These are phyloP conservation scores for Clarias laeviceps DNA, from an alignment of 2,797 vertebrate species.

Conservation along the genomic window DNA sequence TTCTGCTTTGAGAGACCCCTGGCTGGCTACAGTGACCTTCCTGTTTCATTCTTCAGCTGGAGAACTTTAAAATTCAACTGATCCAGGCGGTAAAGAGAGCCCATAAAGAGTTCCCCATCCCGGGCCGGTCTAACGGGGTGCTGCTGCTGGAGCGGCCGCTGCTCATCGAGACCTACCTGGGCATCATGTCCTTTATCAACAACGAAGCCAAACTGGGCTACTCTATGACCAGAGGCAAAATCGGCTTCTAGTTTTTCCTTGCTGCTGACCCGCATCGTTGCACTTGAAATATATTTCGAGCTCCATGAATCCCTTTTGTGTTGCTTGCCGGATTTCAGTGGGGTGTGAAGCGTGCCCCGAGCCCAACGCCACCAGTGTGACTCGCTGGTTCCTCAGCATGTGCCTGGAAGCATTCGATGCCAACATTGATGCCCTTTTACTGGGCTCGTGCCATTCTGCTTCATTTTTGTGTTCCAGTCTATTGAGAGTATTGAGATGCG, in stretches of 20 bases:
- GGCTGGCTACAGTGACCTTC: not conserved
- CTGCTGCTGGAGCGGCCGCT: constrained; percentile 90
- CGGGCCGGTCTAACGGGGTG: constrained; percentile 79
- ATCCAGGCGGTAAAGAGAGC: constrained; percentile 93
- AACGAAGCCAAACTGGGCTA: constrained; percentile 96
- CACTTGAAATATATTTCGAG: constrained; percentile 33
- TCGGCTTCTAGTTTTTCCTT: constrained; percentile 82
- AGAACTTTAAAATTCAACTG: constrained; percentile 88
- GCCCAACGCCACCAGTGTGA: constrained; percentile 7
- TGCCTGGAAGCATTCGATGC: constrained; percentile 38
- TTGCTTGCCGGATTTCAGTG: constrained; percentile 42
- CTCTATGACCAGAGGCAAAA: constrained; percentile 94
- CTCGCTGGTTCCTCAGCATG: constrained; percentile 32
- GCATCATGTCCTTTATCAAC: constrained; percentile 97
- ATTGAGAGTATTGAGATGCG: not conserved
- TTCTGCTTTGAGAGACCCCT: not conserved
- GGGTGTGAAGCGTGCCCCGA: constrained; percentile 3
- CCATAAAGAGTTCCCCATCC: constrained; percentile 83
- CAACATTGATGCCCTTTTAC: constrained; percentile 26
- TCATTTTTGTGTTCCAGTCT: not conserved
- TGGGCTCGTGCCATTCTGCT: constrained; percentile 29
- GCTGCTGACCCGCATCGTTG: constrained; percentile 6
- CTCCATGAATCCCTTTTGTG: constrained; percentile 27
- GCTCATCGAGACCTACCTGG: constrained; percentile 95
- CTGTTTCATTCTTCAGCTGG: constrained; percentile 73